These are phyloP conservation scores for Monochamus saltuarius DNA, from an alignment of 1,140 invertebrate species.

Conservation along the genomic window DNA sequence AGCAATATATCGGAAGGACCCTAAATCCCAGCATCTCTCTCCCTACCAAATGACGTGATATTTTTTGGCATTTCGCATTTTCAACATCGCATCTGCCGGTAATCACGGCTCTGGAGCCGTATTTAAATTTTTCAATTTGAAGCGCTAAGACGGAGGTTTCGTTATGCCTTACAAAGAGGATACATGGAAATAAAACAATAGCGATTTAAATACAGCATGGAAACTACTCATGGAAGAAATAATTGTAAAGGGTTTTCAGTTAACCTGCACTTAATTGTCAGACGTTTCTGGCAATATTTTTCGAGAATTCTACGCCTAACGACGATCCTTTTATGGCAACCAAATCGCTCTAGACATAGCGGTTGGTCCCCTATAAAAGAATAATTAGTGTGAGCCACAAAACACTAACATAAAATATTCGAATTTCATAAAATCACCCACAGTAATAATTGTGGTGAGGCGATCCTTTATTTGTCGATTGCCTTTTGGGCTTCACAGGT, in stretches of 20 bases:
- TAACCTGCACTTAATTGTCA: too few species aligned
- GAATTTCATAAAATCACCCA: background rate
- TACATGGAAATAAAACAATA: too few species aligned
- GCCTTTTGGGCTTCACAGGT: background rate
- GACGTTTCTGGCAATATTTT: too few species aligned
- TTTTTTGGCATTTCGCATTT: slow-evolving; percentile 27
- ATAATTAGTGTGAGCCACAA: background rate
- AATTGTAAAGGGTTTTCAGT: too few species aligned
- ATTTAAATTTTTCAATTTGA: slow-evolving; percentile 28
- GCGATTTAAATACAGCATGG: too few species aligned
- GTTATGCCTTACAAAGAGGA: background rate
- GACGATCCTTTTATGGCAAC: too few species aligned
- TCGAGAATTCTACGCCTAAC: too few species aligned
- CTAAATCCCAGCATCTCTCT: slow-evolving; percentile 7
- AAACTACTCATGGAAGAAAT: too few species aligned
- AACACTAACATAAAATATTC: background rate
- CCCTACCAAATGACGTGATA: slow-evolving; percentile 26
- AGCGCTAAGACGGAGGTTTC: slow-evolving; percentile 2
- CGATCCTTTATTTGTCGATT: background rate
- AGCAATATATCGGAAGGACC: slow-evolving; percentile 19
- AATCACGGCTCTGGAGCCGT: slow-evolving; percentile 21
- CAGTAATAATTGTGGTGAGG: background rate
- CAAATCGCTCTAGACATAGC: background rate
- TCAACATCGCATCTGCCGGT: slow-evolving; percentile 27
- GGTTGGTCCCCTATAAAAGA: background rate